These are phyloP conservation scores for Tetheella fluctuosa DNA, from an alignment of 2,888 invertebrate genomes.

Conservation along the genomic window DNA sequence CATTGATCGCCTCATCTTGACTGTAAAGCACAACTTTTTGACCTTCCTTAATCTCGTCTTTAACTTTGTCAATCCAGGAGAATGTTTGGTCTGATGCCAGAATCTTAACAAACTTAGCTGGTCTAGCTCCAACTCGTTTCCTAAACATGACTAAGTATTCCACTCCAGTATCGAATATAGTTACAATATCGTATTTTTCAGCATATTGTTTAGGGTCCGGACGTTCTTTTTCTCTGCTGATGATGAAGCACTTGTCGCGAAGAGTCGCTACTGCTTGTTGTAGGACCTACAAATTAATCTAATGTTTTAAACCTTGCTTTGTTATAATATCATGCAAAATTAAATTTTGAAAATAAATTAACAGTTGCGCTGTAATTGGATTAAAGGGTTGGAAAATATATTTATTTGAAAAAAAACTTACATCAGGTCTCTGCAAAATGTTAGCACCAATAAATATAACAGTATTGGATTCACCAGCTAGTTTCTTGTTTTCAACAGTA, in stretches of 20 bases:
- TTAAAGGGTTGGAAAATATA: no score
- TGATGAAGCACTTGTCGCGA: slow-evolving; percentile 84
- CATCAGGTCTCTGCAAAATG: slow-evolving; percentile 76
- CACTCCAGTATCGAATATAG: slow-evolving; percentile 72
- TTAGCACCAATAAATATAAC: slow-evolving; percentile 81
- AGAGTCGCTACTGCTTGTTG: slow-evolving; percentile 75
- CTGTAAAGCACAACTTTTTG: slow-evolving; percentile 86
- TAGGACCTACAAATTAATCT: slow-evolving; percentile 57
- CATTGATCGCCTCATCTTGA: slow-evolving; percentile 88
- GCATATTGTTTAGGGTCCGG: slow-evolving; percentile 71
- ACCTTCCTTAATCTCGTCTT: slow-evolving; percentile 68
- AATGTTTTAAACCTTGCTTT: background rate
- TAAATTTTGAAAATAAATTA: background rate
- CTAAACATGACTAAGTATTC: slow-evolving; percentile 83
- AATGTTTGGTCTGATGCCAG: slow-evolving; percentile 65
- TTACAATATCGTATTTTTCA: slow-evolving; percentile 76
- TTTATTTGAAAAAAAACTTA: no score
- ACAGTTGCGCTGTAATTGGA: no score
- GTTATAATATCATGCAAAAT: background rate
- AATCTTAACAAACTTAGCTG: slow-evolving; percentile 77
- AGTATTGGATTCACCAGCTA: slow-evolving; percentile 80
- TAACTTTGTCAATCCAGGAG: slow-evolving; percentile 81
- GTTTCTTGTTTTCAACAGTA: slow-evolving; percentile 85
- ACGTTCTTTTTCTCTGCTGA: slow-evolving; percentile 83
- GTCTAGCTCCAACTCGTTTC: slow-evolving; percentile 73